Base-by-base conservation (phyloP, 2,888 invertebrate genomes). In the Erebia epiphron region DNA sequence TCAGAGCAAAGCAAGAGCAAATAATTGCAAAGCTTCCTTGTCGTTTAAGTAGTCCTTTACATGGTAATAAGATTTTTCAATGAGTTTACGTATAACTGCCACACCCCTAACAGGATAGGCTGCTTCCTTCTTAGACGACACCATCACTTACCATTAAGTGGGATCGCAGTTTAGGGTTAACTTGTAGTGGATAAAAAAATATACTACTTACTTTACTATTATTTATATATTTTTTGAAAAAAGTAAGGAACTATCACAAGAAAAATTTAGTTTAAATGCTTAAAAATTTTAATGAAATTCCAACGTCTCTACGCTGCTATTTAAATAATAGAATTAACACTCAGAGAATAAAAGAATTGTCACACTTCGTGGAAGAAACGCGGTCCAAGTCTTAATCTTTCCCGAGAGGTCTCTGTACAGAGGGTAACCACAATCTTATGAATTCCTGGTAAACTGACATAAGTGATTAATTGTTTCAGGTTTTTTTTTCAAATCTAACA, bases 341-440 rank as follows among this genome's bases (percentile, higher is more conserved):
- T 70, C 70, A 74, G 73, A 83, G 83, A 81, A 81, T 81, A 82
- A 80, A 82, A 80, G 84, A 82, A 57, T 58, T 69, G 69, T 69
- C 83, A 79, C 64, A 65, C 60, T 71, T 65, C 60, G 52, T 54
- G 46, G 60, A 74, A 72, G 79, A 82, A 85, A 81, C 71, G 78
- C 79, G 79, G 76, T 80, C 79, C 86, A 81, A 87, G 86, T 84
- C 91, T 91, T 93, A 91, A 92, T 92, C 90, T 90, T 79, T 77
- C 82, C 82, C 83, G 73, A 77, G 86, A 85, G 88, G 84, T 80
- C 83, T 60, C 54, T 54, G 58, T 11, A 50, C 50, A 57, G 58
- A 63, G 68, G 54, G 72, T 67, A 9, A 56, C 74, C 74, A 74
- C 54, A 2, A 41, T 49, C n/a, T 0, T 2, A 54, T 11, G 8